These are phyloP conservation scores for Manis crassicaudata DNA, from an alignment of 2,797 vertebrate genomes.

Conservation along the genomic window DNA sequence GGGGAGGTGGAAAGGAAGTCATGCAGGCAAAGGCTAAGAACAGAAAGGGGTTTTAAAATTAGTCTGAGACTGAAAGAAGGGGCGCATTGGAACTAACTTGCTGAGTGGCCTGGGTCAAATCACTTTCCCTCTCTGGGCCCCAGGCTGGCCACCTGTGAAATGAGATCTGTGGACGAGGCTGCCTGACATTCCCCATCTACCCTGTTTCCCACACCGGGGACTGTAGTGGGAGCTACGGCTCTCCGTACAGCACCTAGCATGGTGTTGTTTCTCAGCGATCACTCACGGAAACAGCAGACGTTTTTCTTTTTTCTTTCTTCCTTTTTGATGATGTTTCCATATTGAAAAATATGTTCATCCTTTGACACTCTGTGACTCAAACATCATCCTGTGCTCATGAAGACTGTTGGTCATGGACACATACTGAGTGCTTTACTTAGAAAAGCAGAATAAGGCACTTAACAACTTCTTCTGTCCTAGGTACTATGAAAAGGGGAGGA, in stretches of 20 bases:
- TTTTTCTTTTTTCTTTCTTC: not conserved
- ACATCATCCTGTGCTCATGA: not conserved
- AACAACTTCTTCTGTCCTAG: not conserved
- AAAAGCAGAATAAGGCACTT: not conserved
- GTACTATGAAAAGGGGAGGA: not conserved
- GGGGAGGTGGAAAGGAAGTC: accelerated
- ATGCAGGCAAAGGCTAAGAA: not conserved
- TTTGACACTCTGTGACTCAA: slow-evolving; percentile 19
- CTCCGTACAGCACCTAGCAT: no score
- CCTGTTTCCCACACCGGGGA: not conserved
- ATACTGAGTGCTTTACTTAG: not conserved
- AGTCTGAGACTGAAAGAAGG: not conserved
- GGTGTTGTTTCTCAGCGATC: not conserved
- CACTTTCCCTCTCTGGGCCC: not conserved
- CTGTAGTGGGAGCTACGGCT: no score
- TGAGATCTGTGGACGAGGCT: not conserved
- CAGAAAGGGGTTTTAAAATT: not conserved
- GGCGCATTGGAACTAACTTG: accelerated
- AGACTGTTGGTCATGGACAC: not conserved
- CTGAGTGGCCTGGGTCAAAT: not conserved
- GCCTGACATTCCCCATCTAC: not conserved
- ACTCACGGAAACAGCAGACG: not conserved
- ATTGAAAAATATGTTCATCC: not conserved
- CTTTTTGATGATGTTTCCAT: not conserved
- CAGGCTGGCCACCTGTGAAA: not conserved